Conservation (phyloP, 2,888 invertebrate genomes). For the Sepiola atlantica region DNA sequence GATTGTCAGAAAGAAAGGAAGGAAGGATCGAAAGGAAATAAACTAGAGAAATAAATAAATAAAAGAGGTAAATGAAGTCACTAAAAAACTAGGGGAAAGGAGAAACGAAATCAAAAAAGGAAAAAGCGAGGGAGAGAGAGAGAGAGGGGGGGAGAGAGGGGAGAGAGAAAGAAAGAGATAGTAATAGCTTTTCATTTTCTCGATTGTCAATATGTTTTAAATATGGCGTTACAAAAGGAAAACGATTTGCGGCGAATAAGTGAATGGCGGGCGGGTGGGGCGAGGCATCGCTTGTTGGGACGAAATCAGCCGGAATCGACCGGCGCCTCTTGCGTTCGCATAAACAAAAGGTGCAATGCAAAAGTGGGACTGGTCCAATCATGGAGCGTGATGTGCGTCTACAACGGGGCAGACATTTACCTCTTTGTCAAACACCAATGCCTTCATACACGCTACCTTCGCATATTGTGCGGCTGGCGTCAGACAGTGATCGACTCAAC, state of each 20-base stretch:
- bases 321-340: background rate
- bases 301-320: conserved; percentile 32
- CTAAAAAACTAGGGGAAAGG: too few relatives aligned
- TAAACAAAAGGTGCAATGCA: background rate
- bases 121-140: background rate
- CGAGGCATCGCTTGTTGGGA: background rate
- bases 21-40: background rate
- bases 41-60: background rate
- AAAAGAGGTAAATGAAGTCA: too few relatives aligned
- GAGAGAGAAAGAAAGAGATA: background rate
- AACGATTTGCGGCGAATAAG: background rate
- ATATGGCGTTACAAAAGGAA: background rate
- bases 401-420: background rate
- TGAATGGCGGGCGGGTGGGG: background rate
- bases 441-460: background rate
- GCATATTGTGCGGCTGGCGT: background rate
- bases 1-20: background rate
- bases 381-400: conserved; percentile 1
- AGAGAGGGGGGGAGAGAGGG: background rate
- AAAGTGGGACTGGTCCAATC: conserved; percentile 8
- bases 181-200: background rate
- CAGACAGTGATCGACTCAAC: conserved; percentile 6
- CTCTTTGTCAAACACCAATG: background rate
- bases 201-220: conserved; percentile 11
- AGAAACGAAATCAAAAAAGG: background rate